Percentiles rank a stretch among this genome's conserved stretches.
phyloP scores from a whole-genome alignment of 2,797 vertebrate species.

The Bufotes viridis region DNA sequence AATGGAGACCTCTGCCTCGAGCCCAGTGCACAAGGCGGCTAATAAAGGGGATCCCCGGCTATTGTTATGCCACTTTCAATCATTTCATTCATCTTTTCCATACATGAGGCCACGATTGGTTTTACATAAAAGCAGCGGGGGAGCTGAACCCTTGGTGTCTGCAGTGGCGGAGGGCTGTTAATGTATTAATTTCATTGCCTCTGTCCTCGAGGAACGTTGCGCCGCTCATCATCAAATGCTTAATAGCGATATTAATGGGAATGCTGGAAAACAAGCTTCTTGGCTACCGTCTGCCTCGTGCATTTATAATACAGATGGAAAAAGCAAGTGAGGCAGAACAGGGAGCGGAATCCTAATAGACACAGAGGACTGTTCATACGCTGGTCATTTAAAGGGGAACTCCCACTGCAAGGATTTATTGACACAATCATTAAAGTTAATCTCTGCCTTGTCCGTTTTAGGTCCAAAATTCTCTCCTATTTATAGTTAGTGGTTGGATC shows the following conservation, averaged over 20 bases:
- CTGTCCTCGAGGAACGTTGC: slow-evolving; percentile 15
- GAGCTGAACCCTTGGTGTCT: background rate
- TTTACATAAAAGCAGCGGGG: slow-evolving; percentile 14
- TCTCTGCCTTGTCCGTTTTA: background rate
- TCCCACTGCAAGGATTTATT: background rate
- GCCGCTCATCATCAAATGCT: slow-evolving; percentile 15
- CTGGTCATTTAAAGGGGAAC: background rate
- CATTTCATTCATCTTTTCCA: slow-evolving; percentile 8
- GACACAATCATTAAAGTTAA: background rate
- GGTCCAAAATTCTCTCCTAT: too few relatives aligned
- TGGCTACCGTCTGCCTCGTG: background rate
- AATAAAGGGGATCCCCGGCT: slow-evolving; percentile 41
- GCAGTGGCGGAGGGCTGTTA: background rate
- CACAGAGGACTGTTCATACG: background rate
- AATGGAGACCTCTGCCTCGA: slow-evolving; percentile 4
- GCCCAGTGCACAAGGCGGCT: background rate
- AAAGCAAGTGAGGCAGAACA: background rate
- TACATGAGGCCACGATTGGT: background rate
- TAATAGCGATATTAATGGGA: slow-evolving; percentile 41
- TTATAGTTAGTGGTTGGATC: too few relatives aligned
- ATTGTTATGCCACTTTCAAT: slow-evolving; percentile 40
- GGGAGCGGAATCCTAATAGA: background rate
- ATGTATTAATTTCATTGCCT: slow-evolving; percentile 39
- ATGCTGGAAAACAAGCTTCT: slow-evolving; percentile 26
- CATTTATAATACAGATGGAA: slow-evolving; percentile 24